Base-by-base conservation (phyloP, 2,113 vertebrate species). In the Pteruthius melanotis region DNA sequence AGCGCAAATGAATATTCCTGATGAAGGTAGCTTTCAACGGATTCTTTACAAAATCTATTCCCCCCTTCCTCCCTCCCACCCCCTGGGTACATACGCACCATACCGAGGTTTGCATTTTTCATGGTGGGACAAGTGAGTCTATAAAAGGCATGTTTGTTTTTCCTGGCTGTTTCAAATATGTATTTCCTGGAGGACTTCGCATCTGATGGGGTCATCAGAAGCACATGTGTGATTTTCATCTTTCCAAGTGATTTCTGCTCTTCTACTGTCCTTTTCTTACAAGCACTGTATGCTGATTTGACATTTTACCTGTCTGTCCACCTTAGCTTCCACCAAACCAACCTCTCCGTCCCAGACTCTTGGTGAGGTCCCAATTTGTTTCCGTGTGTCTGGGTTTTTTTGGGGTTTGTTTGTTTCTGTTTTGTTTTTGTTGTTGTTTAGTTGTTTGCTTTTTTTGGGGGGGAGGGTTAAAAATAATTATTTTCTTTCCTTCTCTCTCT, bases 71-170 rank as follows among this genome's bases (percentile, higher is more conserved):
- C 66, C 49, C 78, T 85, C 88, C 88, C 78, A 69, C 71, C 66
- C 80, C 30, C 54, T 93, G 86, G 83, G 91, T 93, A 95, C 86
- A 93, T 75, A 88, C 13, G 22, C 68, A 47, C 76, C 90, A 53
- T 71, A 71, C 64, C 14, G 83, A 87, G 72, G 83, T 95, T 95
- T 93, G 93, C 96, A 95, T 94, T 96, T 96, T 96, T 94, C 95
- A 94, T 86, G 93, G 95, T 24, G 28, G 92, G 93, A 95, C 94
- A 68, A 82, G 80, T 93, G 63, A 86, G 93, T 66, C 93, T 95
- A 81, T 89, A 95, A 97, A 96, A 96, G 92, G 69, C 92, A 65
- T 92, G 90, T 96, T 94, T 95, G 94, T 94, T 96, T 96, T 94
- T 94, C 52, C 93, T 96, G 92, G 76, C 94, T 90, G 93, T 88